Conservation (phyloP, 2,888 invertebrate genomes). For the Nasonovia ribisnigri region DNA sequence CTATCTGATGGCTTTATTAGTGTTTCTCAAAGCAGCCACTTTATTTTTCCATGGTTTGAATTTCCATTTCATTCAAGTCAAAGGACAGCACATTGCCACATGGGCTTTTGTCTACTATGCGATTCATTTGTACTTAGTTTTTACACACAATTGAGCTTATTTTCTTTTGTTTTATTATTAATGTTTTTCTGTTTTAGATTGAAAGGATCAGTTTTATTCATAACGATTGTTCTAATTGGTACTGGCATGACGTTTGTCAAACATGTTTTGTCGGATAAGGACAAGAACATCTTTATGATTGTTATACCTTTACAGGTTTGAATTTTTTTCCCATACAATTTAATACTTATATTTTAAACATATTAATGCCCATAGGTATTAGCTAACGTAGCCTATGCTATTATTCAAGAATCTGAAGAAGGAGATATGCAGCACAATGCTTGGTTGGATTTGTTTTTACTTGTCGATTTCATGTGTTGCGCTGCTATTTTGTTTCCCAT, state of each 20-base stretch:
- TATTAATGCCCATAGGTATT: slow-evolving; percentile 79
- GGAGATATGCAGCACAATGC: slow-evolving; percentile 90
- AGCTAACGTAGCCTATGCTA: slow-evolving; percentile 97
- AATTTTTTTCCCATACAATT: background rate
- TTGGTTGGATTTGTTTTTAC: slow-evolving; percentile 92
- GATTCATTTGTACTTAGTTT: slow-evolving; percentile 87
- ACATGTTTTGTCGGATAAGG: slow-evolving; percentile 94
- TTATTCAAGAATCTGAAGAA: slow-evolving; percentile 95
- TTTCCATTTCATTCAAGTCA: slow-evolving; percentile 92
- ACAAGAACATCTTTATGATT: slow-evolving; percentile 97
- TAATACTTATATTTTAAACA: background rate
- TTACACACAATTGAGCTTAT: background rate
- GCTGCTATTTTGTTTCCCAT: slow-evolving; percentile 97
- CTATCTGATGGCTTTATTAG: slow-evolving; percentile 94
- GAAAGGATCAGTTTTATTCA: slow-evolving; percentile 93
- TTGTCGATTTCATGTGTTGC: slow-evolving; percentile 96
- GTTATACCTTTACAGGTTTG: slow-evolving; percentile 94
- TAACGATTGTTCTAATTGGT: slow-evolving; percentile 95
- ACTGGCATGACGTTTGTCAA: slow-evolving; percentile 99
- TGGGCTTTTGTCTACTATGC: slow-evolving; percentile 98
- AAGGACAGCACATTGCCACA: slow-evolving; percentile 94
- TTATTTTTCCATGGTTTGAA: slow-evolving; percentile 95
- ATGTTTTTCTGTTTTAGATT: slow-evolving; percentile 73
- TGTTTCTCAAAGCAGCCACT: slow-evolving; percentile 91
- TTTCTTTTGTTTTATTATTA: background rate